phyloP scores from a whole-genome alignment of 2,113 vertebrate genomes.

The Vulpes vulpes region DNA sequence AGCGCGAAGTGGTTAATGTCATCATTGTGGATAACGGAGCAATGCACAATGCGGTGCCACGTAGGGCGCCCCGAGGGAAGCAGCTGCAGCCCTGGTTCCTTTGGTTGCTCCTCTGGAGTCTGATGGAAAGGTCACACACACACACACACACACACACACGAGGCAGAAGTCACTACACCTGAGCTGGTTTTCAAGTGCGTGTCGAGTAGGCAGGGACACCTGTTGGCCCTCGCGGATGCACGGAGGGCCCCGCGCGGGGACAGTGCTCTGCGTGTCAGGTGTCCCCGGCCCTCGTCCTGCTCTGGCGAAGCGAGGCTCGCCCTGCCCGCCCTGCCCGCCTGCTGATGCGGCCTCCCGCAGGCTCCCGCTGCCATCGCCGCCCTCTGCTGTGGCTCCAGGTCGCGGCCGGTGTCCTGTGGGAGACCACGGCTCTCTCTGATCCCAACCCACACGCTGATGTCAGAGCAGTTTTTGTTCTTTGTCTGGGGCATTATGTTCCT shows the following conservation, averaged over 20 bases:
- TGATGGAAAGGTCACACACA: not conserved
- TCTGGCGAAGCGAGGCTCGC: not conserved
- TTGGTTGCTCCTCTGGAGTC: not conserved
- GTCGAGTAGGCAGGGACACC: not conserved
- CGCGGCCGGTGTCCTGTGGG: not conserved
- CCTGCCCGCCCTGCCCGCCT: not conserved
- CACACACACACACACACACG: not conserved
- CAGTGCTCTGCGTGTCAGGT: not conserved
- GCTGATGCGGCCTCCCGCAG: not conserved
- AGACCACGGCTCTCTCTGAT: slow-evolving; percentile 25
- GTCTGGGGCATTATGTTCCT: not conserved
- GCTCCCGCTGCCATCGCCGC: not conserved
- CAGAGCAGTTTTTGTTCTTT: slow-evolving; percentile 9
- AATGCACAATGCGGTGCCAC: not conserved
- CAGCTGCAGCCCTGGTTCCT: not conserved
- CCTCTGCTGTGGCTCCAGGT: not conserved
- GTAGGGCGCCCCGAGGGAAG: not conserved
- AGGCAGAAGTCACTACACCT: not conserved
- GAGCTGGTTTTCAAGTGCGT: not conserved
- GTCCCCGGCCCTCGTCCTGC: not conserved
- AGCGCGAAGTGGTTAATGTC: not conserved
- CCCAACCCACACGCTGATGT: slow-evolving; percentile 39
- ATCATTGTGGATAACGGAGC: not conserved
- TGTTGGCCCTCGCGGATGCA: too few relatives aligned
- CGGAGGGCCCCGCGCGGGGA: too few relatives aligned